Base-by-base conservation (phyloP, 2,888 invertebrate species). In the Bedellia somnulentella region DNA sequence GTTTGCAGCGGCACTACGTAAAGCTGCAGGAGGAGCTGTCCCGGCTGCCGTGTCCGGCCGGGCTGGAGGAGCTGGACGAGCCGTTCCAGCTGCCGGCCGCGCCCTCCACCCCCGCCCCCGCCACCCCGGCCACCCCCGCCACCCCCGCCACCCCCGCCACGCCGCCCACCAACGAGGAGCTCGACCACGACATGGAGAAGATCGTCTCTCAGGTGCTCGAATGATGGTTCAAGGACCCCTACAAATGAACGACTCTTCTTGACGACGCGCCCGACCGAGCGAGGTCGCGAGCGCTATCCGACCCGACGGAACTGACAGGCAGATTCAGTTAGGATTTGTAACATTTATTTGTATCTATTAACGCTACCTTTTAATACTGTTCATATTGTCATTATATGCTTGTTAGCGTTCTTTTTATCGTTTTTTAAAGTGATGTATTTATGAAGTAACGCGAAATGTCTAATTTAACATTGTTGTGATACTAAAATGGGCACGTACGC, bases 21-120 rank as follows among this genome's bases (percentile, higher is more conserved):
- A 86, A 89, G 52, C 71, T 95, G 38, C 85, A 90, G 46, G 93
- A 93, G 58, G 93, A 93, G 66, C 75, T 95, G 43, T 80, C 82
- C 37, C 91, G 90, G 68, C 76, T 95, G 56, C 83, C 86, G 47
- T 84, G 88, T 17, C 93, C 93, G 4, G 73, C 82, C 25, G 88
- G 87, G 9, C 62, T 88, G 27, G 85, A 86, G 57, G 87, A 87
- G 46, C 59, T 87, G 44, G 83, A 81, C 46, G 82, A 82, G 50
- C 82, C 80, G 10, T 68, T 73, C 62, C 48, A 46, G 51, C 52
- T 68, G 49, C 73, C 70, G 9, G 55, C 61, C 30, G 55, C 62
- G 39, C 59, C 56, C 27, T 17, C 48, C 16, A 37, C 49, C 29
- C 39, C 38, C 47, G 21, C 38, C 48, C 29, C 39, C 37, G 23